Evolutionary conservation across 2,888 invertebrate genomes (phyloP).

Genomic region (Idaea dimidiata): DNA sequence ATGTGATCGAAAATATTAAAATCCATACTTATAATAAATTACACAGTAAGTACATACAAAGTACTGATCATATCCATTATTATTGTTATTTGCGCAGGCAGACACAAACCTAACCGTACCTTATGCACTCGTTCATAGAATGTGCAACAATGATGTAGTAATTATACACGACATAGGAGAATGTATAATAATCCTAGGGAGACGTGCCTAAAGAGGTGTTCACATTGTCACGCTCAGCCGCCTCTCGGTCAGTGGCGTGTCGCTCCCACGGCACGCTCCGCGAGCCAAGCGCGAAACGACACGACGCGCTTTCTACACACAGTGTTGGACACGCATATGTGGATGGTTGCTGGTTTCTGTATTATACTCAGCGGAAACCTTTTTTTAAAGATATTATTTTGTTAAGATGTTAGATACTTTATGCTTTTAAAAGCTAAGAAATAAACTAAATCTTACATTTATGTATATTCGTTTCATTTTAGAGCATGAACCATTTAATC

Average conservation of each 20-base stretch:
- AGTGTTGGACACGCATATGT: slow-evolving; percentile 39
- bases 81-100: too few relatives aligned
- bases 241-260: slow-evolving; percentile 72
- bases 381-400: not conserved
- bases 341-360: slow-evolving; percentile 22
- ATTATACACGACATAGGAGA: slow-evolving; percentile 10
- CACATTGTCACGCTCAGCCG: slow-evolving; percentile 55
- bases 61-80: too few relatives aligned
- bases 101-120: too few relatives aligned
- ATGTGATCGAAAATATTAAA: too few relatives aligned
- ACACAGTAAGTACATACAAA: too few relatives aligned
- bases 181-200: slow-evolving; percentile 19
- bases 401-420: not conserved
- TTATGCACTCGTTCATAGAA: too few relatives aligned
- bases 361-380: not conserved
- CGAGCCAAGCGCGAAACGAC: slow-evolving; percentile 60
- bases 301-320: slow-evolving; percentile 75
- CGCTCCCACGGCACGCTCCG: slow-evolving; percentile 56
- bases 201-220: slow-evolving; percentile 44
- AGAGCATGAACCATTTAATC: too few relatives aligned
- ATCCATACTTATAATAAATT: too few relatives aligned
- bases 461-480: too few relatives aligned
- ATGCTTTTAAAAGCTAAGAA: too few relatives aligned
- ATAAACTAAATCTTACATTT: too few relatives aligned
- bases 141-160: not conserved